These are phyloP conservation scores for Coelinius sp. DNA, from an alignment of 2,888 invertebrate species.

Conservation along the genomic window DNA sequence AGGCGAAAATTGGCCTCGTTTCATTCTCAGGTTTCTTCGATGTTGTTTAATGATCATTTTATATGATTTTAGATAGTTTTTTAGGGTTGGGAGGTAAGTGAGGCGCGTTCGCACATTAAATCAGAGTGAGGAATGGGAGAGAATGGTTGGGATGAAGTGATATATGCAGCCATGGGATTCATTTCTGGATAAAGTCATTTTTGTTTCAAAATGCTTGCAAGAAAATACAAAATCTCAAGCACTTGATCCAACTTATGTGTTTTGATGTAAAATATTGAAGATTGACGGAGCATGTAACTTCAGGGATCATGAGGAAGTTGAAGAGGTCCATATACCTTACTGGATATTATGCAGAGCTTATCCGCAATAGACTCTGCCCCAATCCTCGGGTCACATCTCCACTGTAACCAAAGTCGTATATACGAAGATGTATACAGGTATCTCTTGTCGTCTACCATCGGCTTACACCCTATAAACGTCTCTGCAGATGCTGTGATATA, in stretches of 20 bases:
- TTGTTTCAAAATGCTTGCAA: too few relatives aligned
- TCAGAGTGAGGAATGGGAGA: background rate
- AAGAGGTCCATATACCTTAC: slow-evolving; percentile 15
- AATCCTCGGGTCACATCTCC: slow-evolving; percentile 2
- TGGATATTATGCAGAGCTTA: slow-evolving; percentile 34
- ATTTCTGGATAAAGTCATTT: too few relatives aligned
- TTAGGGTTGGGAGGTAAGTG: background rate
- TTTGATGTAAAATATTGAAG: background rate
- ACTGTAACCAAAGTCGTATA: slow-evolving; percentile 20
- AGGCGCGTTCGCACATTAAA: background rate
- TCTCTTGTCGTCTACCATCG: slow-evolving; percentile 45
- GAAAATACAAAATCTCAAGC: background rate
- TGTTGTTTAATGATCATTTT: slow-evolving; percentile 2
- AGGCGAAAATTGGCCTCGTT: slow-evolving; percentile 13
- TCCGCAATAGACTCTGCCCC: slow-evolving; percentile 31
- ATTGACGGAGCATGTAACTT: background rate
- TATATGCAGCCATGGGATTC: slow-evolving; percentile 1
- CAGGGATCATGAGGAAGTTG: background rate
- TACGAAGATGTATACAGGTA: slow-evolving; percentile 1
- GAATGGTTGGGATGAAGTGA: background rate
- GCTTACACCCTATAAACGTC: slow-evolving; percentile 55
- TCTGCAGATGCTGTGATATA: slow-evolving; percentile 29
- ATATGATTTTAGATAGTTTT: background rate
- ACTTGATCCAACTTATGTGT: background rate
- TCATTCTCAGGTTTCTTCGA: background rate